phyloP scores from a whole-genome alignment of 1,140 invertebrate genomes.

The Gonatopus flavifemur region DNA sequence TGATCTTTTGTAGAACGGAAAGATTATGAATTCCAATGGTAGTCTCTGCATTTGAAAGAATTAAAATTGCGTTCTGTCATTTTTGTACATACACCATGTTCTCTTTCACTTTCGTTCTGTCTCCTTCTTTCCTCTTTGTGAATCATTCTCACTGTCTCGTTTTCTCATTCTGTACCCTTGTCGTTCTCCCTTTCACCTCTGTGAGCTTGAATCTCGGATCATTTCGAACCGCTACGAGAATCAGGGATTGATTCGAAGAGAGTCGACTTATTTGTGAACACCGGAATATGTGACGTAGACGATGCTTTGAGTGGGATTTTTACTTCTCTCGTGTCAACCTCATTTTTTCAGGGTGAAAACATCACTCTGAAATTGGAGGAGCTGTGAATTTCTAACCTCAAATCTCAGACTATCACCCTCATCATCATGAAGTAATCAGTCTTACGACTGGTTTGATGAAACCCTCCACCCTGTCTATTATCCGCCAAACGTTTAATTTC shows the following conservation, averaged over 20 bases:
- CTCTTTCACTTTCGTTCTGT: not conserved
- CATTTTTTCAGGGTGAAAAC: no score
- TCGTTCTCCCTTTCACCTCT: slow-evolving; percentile 24
- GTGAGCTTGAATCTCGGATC: slow-evolving; percentile 54
- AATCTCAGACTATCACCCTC: no score
- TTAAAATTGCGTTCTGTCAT: slow-evolving; percentile 42
- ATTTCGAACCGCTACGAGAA: slow-evolving; percentile 47
- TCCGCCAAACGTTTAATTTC: no score
- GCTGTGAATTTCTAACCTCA: no score
- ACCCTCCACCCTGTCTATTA: no score
- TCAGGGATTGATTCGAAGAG: slow-evolving; percentile 49
- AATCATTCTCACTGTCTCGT: not conserved
- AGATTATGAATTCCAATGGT: slow-evolving; percentile 47
- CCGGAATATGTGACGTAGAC: not conserved
- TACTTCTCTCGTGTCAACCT: no score
- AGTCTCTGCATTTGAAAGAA: slow-evolving; percentile 35
- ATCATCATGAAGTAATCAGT: no score
- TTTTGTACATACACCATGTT: not conserved
- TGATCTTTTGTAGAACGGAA: slow-evolving; percentile 25
- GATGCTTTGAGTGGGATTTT: no score
- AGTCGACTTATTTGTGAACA: slow-evolving; percentile 27
- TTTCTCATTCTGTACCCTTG: slow-evolving; percentile 13
- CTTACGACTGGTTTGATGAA: no score
- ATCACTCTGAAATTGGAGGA: no score
- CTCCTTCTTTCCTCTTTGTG: not conserved